A percentile compares a stretch with the other conserved stretches of the same genome.
Conservation (phyloP, 2,113 vertebrate species). For the Eleginops maclovinus region DNA sequence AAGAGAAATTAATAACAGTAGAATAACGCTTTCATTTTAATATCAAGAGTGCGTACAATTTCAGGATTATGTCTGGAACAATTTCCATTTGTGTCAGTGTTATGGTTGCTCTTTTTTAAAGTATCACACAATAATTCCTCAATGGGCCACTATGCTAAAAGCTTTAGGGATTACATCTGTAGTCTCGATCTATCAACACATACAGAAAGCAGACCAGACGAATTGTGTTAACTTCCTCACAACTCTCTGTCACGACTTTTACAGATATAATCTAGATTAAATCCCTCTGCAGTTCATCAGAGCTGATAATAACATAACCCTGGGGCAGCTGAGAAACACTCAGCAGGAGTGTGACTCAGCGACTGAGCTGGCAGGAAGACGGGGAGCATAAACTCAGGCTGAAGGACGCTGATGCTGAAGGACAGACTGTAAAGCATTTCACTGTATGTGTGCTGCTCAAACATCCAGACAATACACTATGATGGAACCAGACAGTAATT, state of each 20-base stretch:
- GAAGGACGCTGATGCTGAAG: conserved; percentile 19
- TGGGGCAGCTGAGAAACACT: conserved; percentile 12
- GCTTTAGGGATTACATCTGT: neutral
- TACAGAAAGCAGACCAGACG: neutral
- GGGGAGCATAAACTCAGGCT: conserved; percentile 15
- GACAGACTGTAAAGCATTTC: conserved; percentile 30
- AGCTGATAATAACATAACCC: conserved; percentile 41
- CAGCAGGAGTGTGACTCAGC: conserved; percentile 55
- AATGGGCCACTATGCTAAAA: neutral
- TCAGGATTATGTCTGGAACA: conserved; percentile 12
- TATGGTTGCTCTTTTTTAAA: neutral
- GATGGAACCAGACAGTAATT: neutral
- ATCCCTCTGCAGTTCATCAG: conserved; percentile 24
- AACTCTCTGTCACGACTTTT: conserved; percentile 28
- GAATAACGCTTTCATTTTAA: neutral
- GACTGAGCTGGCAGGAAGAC: conserved; percentile 8
- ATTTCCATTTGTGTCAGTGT: neutral
- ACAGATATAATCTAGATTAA: conserved; percentile 44
- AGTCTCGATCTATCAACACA: neutral
- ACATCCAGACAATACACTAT: neutral
- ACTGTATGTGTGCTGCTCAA: neutral
- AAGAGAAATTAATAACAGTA: neutral
- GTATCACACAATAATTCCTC: neutral
- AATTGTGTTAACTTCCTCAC: conserved; percentile 12
- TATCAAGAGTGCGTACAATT: conserved; percentile 10